These are phyloP conservation scores for Lepeophtheirus salmonis DNA, from an alignment of 1,140 invertebrate genomes.

Conservation along the genomic window DNA sequence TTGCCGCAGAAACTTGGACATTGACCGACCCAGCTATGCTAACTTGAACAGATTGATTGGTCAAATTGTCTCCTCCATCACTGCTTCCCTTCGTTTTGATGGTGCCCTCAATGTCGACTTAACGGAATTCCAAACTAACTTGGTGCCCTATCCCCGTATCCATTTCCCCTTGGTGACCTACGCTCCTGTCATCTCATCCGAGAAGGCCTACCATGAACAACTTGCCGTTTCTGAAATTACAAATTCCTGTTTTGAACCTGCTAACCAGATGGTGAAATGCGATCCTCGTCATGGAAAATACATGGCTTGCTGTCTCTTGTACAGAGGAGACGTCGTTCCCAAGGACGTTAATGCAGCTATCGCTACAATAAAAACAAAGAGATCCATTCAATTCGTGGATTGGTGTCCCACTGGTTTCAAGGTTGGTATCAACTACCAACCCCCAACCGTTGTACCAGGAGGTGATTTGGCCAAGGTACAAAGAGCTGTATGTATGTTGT, in stretches of 20 bases:
- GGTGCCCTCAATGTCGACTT: conserved; percentile 43
- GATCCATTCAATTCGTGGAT: conserved; percentile 19
- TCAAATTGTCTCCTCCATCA: too few relatives aligned
- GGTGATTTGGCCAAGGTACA: conserved; percentile 26
- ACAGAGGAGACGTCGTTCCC: conserved; percentile 26
- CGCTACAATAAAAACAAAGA: conserved; percentile 20
- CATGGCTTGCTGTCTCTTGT: conserved; percentile 28
- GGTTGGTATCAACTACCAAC: too few relatives aligned
- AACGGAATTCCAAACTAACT: too few relatives aligned
- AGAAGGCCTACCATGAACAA: not conserved
- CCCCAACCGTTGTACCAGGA: too few relatives aligned
- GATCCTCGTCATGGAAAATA: too few relatives aligned
- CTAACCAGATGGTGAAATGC: conserved; percentile 25
- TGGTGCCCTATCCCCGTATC: conserved; percentile 36
- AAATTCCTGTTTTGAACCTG: conserved; percentile 22
- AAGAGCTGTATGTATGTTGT: too few relatives aligned
- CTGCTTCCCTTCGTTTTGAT: too few relatives aligned
- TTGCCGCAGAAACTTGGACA: conserved; percentile 41
- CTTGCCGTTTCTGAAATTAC: conserved; percentile 20
- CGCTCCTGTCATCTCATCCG: conserved; percentile 16
- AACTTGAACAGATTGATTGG: conserved; percentile 36
- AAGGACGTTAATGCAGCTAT: conserved; percentile 24
- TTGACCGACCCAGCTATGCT: conserved; percentile 38
- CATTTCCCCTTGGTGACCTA: conserved; percentile 41
- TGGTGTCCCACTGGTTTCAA: too few relatives aligned